These are phyloP conservation scores for Neoitamus cyanurus DNA, from an alignment of 2,888 invertebrate species.

Conservation along the genomic window DNA sequence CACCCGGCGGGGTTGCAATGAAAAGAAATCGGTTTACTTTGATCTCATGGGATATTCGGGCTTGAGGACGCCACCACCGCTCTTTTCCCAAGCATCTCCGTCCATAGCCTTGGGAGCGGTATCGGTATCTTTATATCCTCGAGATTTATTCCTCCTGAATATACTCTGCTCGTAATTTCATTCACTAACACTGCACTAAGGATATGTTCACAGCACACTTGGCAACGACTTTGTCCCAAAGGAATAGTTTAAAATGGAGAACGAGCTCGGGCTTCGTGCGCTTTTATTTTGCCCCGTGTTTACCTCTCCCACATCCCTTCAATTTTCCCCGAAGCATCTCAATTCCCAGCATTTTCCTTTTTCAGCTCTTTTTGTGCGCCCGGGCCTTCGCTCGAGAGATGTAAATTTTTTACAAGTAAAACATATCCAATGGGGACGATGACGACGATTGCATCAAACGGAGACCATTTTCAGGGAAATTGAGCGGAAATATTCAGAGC, in stretches of 20 bases:
- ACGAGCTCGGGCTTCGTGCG: neutral
- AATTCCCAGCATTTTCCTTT: constrained; percentile 35
- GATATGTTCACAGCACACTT: constrained; percentile 26
- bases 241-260: constrained; percentile 45
- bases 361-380: neutral
- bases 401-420: constrained; percentile 44
- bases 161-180: constrained; percentile 38
- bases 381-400: neutral
- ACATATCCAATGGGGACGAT: constrained; percentile 37
- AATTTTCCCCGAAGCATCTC: constrained; percentile 32
- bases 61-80: neutral
- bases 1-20: neutral
- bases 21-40: constrained; percentile 41
- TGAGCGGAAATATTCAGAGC: constrained; percentile 29
- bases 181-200: constrained; percentile 34
- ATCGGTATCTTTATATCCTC: constrained; percentile 23
- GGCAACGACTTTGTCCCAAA: constrained; percentile 41
- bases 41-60: constrained; percentile 12
- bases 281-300: constrained; percentile 34
- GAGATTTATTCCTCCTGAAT: constrained; percentile 38
- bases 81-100: neutral
- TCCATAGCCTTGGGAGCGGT: constrained; percentile 20
- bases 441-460: constrained; percentile 42
- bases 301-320: constrained; percentile 20
- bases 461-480: constrained; percentile 41